phyloP scores from a whole-genome alignment of 1,140 invertebrate genomes.

The Saxidomus purpurata region DNA sequence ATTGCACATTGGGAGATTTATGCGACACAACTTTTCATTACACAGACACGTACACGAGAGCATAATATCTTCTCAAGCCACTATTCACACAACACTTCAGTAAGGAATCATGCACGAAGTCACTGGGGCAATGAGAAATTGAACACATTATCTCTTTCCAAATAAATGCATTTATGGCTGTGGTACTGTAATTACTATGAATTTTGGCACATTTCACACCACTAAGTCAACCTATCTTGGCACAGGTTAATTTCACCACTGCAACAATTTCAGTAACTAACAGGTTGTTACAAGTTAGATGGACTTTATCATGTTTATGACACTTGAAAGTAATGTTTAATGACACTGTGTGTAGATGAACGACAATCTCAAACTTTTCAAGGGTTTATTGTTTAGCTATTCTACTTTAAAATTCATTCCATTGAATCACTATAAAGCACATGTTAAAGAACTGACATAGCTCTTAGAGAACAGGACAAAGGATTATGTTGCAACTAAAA shows the following conservation, averaged over 20 bases:
- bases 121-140: background rate
- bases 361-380: slow-evolving; percentile 33
- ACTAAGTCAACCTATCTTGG: background rate
- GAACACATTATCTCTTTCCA: too few species aligned
- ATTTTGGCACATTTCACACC: background rate
- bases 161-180: too few species aligned
- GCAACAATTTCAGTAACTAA: background rate
- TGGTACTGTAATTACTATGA: too few species aligned
- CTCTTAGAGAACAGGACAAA: background rate
- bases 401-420: slow-evolving; percentile 44
- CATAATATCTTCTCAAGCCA: background rate
- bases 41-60: too few species aligned
- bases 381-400: slow-evolving; percentile 38
- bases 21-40: background rate
- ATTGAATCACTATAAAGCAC: slow-evolving; percentile 38
- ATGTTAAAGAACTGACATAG: slow-evolving; percentile 14
- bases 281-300: background rate
- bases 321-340: too few species aligned
- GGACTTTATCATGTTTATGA: too few species aligned
- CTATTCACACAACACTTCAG: too few species aligned
- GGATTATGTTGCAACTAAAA: background rate
- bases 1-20: too few species aligned
- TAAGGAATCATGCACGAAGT: background rate
- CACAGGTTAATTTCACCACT: background rate
- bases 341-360: slow-evolving; percentile 13